These are phyloP conservation scores for Glossophaga mutica DNA, from an alignment of 2,797 vertebrate genomes.

Conservation along the genomic window DNA sequence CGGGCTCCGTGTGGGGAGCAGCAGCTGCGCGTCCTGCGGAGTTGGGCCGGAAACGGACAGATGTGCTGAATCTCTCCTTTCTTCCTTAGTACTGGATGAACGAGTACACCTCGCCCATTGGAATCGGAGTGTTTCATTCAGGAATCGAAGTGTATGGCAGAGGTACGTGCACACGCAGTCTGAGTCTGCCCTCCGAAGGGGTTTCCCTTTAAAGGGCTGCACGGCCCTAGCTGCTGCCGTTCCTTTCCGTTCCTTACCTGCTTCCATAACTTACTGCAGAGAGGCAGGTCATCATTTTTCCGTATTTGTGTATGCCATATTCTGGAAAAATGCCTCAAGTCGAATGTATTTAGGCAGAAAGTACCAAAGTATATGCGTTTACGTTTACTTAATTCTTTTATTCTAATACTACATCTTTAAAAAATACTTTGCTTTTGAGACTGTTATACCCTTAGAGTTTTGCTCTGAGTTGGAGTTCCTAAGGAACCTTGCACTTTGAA, in stretches of 20 bases:
- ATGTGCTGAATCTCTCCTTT: slow-evolving; percentile 30
- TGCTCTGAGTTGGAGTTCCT: background rate
- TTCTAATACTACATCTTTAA: background rate
- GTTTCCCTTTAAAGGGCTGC: background rate
- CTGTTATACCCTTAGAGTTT: background rate
- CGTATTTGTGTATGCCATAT: background rate
- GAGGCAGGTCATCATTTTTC: background rate
- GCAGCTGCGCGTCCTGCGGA: background rate
- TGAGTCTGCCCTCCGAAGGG: background rate
- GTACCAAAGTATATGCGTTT: background rate
- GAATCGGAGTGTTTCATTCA: slow-evolving; percentile 99
- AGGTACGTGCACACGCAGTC: slow-evolving; percentile 84
- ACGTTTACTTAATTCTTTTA: slow-evolving; percentile 17
- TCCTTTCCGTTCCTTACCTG: background rate
- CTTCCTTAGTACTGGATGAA: slow-evolving; percentile 97
- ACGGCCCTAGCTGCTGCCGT: background rate
- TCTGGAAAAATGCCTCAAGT: background rate
- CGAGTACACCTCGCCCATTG: slow-evolving; percentile 97
- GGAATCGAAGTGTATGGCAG: slow-evolving; percentile 98
- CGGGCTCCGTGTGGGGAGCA: background rate
- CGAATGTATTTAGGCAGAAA: background rate
- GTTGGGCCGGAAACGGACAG: slow-evolving; percentile 31
- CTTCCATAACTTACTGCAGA: background rate
- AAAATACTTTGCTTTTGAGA: background rate
- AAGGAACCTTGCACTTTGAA: background rate